Conservation (phyloP, 2,113 vertebrate genomes). For the Albula glossodonta region DNA sequence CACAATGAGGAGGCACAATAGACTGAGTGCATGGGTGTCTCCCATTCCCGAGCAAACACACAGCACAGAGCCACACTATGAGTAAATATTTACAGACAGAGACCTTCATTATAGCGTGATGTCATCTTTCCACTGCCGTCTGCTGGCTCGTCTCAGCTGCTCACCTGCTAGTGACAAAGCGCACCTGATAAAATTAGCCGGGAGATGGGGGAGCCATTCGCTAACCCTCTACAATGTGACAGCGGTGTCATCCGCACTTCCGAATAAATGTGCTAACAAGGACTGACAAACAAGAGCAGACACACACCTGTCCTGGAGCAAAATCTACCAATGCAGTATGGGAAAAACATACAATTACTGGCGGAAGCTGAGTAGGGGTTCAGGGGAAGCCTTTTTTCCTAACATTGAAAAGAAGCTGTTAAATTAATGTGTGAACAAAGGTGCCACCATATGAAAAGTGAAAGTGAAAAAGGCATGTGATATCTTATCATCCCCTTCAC, state of each 20-base stretch:
- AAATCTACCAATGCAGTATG: not conserved
- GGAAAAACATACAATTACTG: no score
- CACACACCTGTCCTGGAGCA: not conserved
- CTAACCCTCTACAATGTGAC: not conserved
- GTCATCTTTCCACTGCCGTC: not conserved
- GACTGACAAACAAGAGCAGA: not conserved
- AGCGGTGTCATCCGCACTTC: not conserved
- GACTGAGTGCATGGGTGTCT: not conserved
- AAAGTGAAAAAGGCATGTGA: no score
- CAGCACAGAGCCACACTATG: not conserved
- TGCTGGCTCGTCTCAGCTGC: not conserved
- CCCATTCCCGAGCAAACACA: not conserved
- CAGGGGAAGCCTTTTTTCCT: no score
- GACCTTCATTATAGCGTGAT: not conserved
- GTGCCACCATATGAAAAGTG: no score
- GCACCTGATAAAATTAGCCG: not conserved
- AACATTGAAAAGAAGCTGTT: no score
- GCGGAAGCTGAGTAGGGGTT: no score
- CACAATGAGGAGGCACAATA: not conserved
- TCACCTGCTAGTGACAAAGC: slow-evolving; percentile 6
- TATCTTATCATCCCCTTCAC: no score
- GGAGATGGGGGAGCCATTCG: not conserved
- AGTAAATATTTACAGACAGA: slow-evolving; percentile 17
- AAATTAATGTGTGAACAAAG: no score
- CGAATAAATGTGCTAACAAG: not conserved